phyloP scores from a whole-genome alignment of 1,140 invertebrate genomes.

The Proales similis region DNA sequence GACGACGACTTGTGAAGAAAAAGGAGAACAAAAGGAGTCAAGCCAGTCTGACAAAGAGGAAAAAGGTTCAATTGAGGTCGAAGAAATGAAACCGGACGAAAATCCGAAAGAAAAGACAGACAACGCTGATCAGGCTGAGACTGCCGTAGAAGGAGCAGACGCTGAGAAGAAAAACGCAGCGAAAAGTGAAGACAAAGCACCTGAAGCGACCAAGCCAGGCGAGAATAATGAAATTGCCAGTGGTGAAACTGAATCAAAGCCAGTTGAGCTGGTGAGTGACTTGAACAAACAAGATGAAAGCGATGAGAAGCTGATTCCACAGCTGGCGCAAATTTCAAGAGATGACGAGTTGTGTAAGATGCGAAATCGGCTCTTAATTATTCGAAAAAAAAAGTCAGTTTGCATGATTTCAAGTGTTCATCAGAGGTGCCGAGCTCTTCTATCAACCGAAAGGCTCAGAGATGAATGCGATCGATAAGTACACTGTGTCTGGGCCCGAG shows the following conservation, averaged over 20 bases:
- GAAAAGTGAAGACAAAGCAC: conserved; percentile 34
- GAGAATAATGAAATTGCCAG: conserved; percentile 35
- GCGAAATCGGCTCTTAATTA: neutral
- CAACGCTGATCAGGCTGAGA: conserved; percentile 10
- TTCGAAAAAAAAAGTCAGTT: neutral
- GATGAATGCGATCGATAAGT: conserved; percentile 1
- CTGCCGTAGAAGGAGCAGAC: conserved; percentile 35
- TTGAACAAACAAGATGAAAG: conserved; percentile 21
- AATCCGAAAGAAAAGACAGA: conserved; percentile 39
- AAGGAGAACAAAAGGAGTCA: conserved; percentile 13
- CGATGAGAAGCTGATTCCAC: conserved; percentile 20
- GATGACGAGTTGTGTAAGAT: conserved; percentile 30
- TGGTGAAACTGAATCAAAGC: conserved; percentile 16
- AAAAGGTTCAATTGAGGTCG: conserved; percentile 38
- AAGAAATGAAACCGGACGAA: conserved; percentile 40
- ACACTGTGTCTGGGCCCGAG: neutral
- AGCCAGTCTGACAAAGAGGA: conserved; percentile 39
- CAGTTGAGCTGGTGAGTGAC: conserved; percentile 1
- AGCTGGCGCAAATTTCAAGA: conserved; percentile 22
- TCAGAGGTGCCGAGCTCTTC: conserved; percentile 18
- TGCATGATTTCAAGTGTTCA: conserved; percentile 12
- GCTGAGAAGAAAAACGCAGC: conserved; percentile 8
- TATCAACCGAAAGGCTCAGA: neutral
- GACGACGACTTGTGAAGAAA: too few relatives aligned
- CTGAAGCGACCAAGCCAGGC: conserved; percentile 2